A percentile compares a stretch with the other conserved stretches of the same genome.
Conservation (phyloP, 2,888 invertebrate species). For the Campoplex nolae region DNA sequence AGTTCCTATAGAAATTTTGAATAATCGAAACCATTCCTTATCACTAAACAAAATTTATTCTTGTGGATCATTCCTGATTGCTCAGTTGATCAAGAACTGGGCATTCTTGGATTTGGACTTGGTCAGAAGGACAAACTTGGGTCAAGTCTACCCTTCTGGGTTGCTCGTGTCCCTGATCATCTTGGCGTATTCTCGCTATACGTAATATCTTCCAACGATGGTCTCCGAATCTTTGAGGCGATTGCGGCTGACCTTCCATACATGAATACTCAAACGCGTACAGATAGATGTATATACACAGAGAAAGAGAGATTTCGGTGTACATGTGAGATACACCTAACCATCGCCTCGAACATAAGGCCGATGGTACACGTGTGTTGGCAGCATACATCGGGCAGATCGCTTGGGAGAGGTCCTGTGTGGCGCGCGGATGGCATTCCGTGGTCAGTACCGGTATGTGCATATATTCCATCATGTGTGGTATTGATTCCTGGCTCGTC, state of each 20-base stretch:
- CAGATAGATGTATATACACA: not conserved
- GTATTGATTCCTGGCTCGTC: slow-evolving; percentile 79
- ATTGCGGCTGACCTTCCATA: slow-evolving; percentile 6
- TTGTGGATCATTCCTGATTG: not conserved
- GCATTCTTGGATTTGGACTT: not conserved
- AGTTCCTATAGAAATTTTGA: not conserved
- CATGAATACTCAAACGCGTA: not conserved
- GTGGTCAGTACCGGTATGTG: slow-evolving; percentile 83
- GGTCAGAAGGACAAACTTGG: too few relatives aligned
- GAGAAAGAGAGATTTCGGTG: not conserved
- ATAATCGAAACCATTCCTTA: not conserved
- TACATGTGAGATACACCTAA: slow-evolving; percentile 1
- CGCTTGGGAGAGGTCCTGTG: slow-evolving; percentile 65
- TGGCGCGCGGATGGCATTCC: slow-evolving; percentile 82
- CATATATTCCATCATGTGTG: slow-evolving; percentile 80
- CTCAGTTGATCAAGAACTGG: not conserved
- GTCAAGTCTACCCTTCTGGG: not conserved
- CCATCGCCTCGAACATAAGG: not conserved
- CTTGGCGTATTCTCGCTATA: slow-evolving; percentile 3
- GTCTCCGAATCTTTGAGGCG: slow-evolving; percentile 23
- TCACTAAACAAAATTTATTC: not conserved
- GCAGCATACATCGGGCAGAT: slow-evolving; percentile 55
- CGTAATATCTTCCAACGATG: not conserved
- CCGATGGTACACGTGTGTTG: slow-evolving; percentile 10
- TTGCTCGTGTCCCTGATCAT: not conserved